A percentile compares a stretch with the other conserved stretches of the same genome.
phyloP scores from a whole-genome alignment of 2,113 vertebrate species.

The Athene noctua region DNA sequence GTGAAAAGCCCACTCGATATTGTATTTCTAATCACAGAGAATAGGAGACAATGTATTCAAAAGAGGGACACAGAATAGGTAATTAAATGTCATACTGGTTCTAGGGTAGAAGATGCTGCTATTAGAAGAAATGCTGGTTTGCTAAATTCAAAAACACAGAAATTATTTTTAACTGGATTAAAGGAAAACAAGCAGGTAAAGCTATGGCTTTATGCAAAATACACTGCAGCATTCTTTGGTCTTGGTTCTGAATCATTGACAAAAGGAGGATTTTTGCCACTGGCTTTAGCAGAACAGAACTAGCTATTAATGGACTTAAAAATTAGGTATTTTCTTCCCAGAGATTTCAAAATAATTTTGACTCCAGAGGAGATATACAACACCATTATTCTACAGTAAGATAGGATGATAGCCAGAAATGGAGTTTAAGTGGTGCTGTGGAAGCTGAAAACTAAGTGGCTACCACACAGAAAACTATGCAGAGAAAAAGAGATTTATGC shows the following conservation, averaged over 20 bases:
- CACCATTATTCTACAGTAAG: neutral
- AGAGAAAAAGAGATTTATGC: neutral
- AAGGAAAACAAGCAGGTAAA: neutral
- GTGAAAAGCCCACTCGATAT: fast-evolving
- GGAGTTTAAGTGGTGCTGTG: neutral
- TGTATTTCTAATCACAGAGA: neutral
- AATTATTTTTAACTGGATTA: neutral
- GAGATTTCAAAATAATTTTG: neutral
- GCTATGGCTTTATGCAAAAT: neutral
- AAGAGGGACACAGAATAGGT: neutral
- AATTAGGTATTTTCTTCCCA: neutral
- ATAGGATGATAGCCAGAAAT: neutral
- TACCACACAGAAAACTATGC: neutral
- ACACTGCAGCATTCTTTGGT: neutral
- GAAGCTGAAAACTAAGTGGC: neutral
- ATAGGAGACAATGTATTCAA: neutral
- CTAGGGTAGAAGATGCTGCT: neutral
- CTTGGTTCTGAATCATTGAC: neutral
- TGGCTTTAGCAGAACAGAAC: neutral
- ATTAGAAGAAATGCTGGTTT: neutral
- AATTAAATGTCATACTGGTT: slow-evolving; percentile 1
- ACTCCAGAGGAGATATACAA: neutral
- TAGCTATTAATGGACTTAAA: neutral
- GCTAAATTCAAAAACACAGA: neutral
- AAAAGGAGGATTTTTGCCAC: neutral